Evolutionary conservation across 1,140 invertebrate species (phyloP), one percentile per base, ranked within the genome.

Genomic region (Alviniconcha marisindica): DNA sequence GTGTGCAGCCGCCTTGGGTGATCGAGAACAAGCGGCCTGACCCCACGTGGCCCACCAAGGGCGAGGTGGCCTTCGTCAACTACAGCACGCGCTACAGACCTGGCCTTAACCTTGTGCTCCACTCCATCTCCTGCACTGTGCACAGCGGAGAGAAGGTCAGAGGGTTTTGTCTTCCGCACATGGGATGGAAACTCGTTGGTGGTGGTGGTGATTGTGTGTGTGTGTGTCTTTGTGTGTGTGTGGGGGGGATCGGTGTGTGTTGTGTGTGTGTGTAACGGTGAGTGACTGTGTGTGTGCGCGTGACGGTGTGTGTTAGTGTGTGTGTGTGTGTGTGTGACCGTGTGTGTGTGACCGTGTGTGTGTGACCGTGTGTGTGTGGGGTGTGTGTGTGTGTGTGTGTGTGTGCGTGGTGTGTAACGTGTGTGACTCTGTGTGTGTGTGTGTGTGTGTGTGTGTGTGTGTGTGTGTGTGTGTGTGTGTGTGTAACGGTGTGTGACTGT

Each of bases 81-180:
- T 91, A 85, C 63, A 83, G 71, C 48, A 83, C 88, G 1, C 69
- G 91, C 63, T 93, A 92, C 83, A 60, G 92, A n/a, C 84, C 87
- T 31, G 90, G 88, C 31, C 83, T 91, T 7, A 87, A 91, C 56
- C 87, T 91, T 21, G 91, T 91, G 15, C 84, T 93, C 2, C 87
- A 88, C 36, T 83, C 87, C 33, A 86, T 93, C 15, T 85, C 78
- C 21, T 87, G 84, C 76, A 66, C 73, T 10, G 89, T 93, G n/a
- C 28, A 83, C 0, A 40, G 82, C n/a, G 91, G 91, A 40, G 91
- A 93, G 96, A 95, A 94, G 87, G 91, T 92, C 78, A 10, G n/a
- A 5, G 28, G n/a, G 14, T 28, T 3, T 3, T 28, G 28, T 7
- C 21, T 24, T 66, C 5, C 5, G 54, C 3, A 2, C n/a, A n/a